Conservation (phyloP, 2,113 vertebrate genomes). For the Meles meles region DNA sequence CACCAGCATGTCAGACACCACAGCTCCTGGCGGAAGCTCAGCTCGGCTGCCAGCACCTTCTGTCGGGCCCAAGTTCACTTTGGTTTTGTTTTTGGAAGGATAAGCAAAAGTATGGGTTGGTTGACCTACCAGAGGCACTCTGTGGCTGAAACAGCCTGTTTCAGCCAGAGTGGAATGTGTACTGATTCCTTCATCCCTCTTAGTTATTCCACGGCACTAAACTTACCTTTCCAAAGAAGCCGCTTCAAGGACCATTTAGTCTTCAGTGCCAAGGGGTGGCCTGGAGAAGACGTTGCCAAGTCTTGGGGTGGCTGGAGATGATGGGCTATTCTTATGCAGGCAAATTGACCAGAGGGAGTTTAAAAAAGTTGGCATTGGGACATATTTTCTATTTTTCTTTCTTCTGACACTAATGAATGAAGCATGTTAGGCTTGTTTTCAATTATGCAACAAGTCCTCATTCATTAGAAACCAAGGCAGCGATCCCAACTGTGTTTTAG, state of each 20-base stretch:
- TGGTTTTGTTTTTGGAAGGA: conserved; percentile 44
- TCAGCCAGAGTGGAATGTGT: background rate
- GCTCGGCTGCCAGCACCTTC: background rate
- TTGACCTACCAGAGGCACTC: fast-evolving
- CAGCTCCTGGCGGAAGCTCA: background rate
- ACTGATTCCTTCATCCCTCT: background rate
- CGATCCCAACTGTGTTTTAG: conserved; percentile 1
- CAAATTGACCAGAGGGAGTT: conserved; percentile 37
- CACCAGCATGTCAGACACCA: background rate
- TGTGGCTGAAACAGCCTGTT: background rate
- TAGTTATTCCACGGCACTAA: background rate
- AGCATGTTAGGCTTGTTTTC: conserved; percentile 61
- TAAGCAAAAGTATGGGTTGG: conserved; percentile 26
- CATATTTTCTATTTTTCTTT: background rate
- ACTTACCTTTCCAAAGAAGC: conserved; percentile 42
- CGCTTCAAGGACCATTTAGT: conserved; percentile 42
- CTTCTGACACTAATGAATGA: conserved; percentile 56
- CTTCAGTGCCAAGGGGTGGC: conserved; percentile 1
- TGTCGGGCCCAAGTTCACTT: background rate
- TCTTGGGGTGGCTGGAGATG: background rate
- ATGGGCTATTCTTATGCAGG: conserved; percentile 11
- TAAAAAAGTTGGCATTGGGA: conserved; percentile 23
- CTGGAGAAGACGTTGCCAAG: background rate
- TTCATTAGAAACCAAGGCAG: conserved; percentile 55
- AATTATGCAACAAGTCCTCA: conserved; percentile 62